phyloP scores from a whole-genome alignment of 2,113 vertebrate species.

The Setophaga coronata region DNA sequence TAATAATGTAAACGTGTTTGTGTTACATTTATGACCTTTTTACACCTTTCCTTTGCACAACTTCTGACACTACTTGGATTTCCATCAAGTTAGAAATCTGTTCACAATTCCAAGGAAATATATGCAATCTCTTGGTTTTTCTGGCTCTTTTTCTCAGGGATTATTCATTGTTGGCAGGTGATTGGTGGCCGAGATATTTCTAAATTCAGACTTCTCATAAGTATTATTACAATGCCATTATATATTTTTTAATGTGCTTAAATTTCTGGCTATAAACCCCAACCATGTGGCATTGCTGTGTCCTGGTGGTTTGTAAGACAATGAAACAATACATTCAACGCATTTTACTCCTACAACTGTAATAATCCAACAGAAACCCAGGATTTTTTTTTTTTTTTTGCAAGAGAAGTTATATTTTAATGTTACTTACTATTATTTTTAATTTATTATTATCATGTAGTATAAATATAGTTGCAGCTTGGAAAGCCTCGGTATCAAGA shows the following conservation, averaged over 20 bases:
- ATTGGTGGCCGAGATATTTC: conserved; percentile 32
- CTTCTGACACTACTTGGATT: conserved; percentile 41
- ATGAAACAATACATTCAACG: conserved; percentile 4
- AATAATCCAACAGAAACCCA: neutral
- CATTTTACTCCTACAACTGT: neutral
- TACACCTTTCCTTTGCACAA: conserved; percentile 28
- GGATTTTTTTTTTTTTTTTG: neutral
- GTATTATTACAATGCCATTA: conserved; percentile 22
- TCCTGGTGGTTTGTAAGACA: neutral
- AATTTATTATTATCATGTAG: neutral
- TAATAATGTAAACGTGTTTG: neutral
- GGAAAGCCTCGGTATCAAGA: neutral
- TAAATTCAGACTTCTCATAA: conserved; percentile 27
- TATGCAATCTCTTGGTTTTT: conserved; percentile 25
- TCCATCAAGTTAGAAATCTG: conserved; percentile 20
- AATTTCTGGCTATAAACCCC: conserved; percentile 22
- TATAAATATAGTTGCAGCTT: neutral
- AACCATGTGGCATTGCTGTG: conserved; percentile 2
- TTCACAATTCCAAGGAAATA: conserved; percentile 46
- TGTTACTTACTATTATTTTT: neutral
- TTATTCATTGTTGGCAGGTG: conserved; percentile 50
- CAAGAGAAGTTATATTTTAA: neutral
- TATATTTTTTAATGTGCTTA: conserved; percentile 17
- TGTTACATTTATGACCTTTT: neutral
- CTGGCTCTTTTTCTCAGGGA: conserved; percentile 8